Evolutionary conservation across 1,140 invertebrate genomes (phyloP), one percentile per base, ranked within the genome.

Genomic region (Monomorium pharaonis): DNA sequence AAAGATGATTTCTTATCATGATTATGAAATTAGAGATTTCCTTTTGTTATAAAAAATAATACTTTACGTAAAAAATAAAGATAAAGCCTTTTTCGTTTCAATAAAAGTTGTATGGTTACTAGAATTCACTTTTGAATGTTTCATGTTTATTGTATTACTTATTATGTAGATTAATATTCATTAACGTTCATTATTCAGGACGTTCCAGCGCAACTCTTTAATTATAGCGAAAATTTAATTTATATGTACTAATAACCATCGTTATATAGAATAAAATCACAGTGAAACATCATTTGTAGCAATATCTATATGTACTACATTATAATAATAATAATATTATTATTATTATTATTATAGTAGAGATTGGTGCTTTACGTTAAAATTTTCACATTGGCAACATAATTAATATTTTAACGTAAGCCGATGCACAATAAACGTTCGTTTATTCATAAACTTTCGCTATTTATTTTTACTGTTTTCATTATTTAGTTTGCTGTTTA

Each of bases 141-240:
- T 72, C 65, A 72, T 58, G 42, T 74, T 58, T 27, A 83, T 54
- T 51, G n/a, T 51, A 78, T 67, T 81, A 81, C 37, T 70, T 24
- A 72, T 69, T 80, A 24, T 21, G 14, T 1, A 21, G 30, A 83
- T 83, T 83, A 60, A 74, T 83, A 83, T 74, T 83, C 18, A 83
- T 83, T 81, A 72, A 70, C 37, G 37, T 47, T 83, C n/a, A 58
- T 81, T 81, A 81, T 81, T 30, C 65, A 56, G 33, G 9, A 16
- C 18, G 30, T 69, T 80, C 37, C 47, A 44, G 21, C 14, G 14
- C 42, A 16, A 70, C 51, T 74, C 51, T 83, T 74, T 83, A 58
- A 83, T 81, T 81, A 44, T 24, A 56, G 14, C 63, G n/a, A 80
- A 44, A 44, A 24, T 69, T 69, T 54, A 44, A 58, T 74, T 74